These are phyloP conservation scores for Chymomyza amoena DNA, from an alignment of 2,888 invertebrate genomes.

Conservation along the genomic window DNA sequence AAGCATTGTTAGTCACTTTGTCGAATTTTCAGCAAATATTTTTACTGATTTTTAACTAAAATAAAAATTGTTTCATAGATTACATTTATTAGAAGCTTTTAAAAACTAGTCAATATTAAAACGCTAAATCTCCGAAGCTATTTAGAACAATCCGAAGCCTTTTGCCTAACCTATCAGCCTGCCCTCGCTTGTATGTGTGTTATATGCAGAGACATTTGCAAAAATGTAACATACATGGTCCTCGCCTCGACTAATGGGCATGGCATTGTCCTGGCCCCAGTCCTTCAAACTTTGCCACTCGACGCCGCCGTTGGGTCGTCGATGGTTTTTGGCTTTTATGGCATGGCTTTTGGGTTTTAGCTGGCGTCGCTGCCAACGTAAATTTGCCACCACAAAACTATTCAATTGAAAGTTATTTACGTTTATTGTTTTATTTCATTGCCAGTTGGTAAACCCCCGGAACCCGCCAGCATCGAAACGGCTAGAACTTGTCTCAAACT, in stretches of 20 bases:
- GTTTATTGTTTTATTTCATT: constrained; percentile 68
- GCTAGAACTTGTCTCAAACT: background rate
- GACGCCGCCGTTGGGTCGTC: constrained; percentile 19
- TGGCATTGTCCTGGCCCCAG: background rate
- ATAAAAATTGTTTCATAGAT: too few species aligned
- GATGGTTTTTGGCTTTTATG: constrained; percentile 32
- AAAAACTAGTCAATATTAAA: too few species aligned
- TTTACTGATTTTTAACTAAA: too few species aligned
- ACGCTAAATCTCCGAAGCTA: too few species aligned
- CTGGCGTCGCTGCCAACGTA: constrained; percentile 43
- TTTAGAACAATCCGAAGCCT: too few species aligned
- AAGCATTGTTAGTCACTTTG: too few species aligned
- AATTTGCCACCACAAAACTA: constrained; percentile 69
- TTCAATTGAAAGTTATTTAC: constrained; percentile 74
- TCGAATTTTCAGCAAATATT: too few species aligned
- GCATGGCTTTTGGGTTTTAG: constrained; percentile 11
- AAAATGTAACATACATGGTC: constrained; percentile 51
- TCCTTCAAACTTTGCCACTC: background rate
- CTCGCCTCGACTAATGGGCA: constrained; percentile 5
- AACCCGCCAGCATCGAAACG: background rate
- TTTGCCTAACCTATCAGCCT: too few species aligned
- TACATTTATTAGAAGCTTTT: too few species aligned
- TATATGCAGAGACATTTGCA: constrained; percentile 40
- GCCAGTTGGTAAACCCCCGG: constrained; percentile 15
- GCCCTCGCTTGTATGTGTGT: too few species aligned